Conservation (phyloP, 2,888 invertebrate species). For the Cerastis rubricosa region DNA sequence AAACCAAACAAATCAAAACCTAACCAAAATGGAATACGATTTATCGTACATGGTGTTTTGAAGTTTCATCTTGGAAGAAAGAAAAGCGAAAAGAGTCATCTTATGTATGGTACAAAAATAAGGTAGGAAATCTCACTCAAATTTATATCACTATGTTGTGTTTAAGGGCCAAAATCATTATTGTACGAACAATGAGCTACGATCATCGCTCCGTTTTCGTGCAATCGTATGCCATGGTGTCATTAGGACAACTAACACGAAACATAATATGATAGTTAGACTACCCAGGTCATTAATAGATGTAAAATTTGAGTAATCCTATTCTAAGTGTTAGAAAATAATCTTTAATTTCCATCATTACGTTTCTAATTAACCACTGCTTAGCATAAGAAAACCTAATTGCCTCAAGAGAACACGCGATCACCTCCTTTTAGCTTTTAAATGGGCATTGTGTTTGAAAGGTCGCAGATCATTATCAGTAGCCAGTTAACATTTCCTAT, state of each 20-base stretch:
- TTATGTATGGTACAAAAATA: neutral
- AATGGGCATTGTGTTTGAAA: conserved; percentile 63
- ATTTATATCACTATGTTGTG: neutral
- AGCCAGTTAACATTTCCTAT: conserved; percentile 65
- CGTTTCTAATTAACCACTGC: conserved; percentile 4
- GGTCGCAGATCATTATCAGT: conserved; percentile 61
- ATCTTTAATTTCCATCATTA: conserved; percentile 23
- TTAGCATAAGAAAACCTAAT: conserved; percentile 28
- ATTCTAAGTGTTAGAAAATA: neutral
- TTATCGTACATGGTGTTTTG: neutral
- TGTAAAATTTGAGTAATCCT: neutral
- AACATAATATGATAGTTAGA: neutral
- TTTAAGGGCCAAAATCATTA: neutral
- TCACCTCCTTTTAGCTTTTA: conserved; percentile 63
- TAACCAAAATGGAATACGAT: neutral
- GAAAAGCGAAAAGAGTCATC: neutral
- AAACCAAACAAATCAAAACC: too few relatives aligned
- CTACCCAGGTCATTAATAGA: neutral
- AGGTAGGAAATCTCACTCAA: neutral
- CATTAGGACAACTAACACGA: neutral
- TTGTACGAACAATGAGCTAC: neutral
- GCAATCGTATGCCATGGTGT: neutral
- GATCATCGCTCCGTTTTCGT: conserved; percentile 4
- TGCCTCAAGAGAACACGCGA: conserved; percentile 38
- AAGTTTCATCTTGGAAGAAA: neutral